Conservation (phyloP, 2,888 invertebrate genomes). For the Cynaeus angustus region DNA sequence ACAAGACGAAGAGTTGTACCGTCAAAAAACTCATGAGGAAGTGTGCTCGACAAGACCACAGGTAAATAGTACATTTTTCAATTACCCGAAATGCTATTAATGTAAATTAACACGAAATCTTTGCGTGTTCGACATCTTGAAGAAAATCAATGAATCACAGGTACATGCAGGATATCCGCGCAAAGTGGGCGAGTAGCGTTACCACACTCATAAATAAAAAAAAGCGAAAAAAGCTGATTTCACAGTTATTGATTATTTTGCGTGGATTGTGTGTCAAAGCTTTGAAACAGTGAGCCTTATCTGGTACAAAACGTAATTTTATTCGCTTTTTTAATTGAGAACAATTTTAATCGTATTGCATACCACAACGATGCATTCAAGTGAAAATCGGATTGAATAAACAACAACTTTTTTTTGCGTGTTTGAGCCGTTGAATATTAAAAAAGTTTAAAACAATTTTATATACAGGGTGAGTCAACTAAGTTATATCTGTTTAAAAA, state of each 20-base stretch:
- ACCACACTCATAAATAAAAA: constrained; percentile 23
- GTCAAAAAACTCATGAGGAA: too few relatives aligned
- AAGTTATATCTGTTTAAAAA: too few relatives aligned
- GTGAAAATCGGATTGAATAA: too few relatives aligned
- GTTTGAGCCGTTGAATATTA: too few relatives aligned
- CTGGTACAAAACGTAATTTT: not conserved
- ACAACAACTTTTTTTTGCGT: too few relatives aligned
- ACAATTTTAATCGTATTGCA: too few relatives aligned
- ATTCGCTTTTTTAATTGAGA: too few relatives aligned
- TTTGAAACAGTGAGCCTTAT: not conserved
- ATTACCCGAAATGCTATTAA: constrained; percentile 24
- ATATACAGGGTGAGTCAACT: too few relatives aligned
- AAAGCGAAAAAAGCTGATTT: constrained; percentile 4
- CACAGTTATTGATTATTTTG: constrained; percentile 4
- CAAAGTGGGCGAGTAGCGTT: constrained; percentile 18
- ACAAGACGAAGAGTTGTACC: not conserved
- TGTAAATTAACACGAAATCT: constrained; percentile 45
- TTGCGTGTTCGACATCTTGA: constrained; percentile 48
- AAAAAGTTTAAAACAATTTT: too few relatives aligned
- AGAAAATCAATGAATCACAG: constrained; percentile 52
- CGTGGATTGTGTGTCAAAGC: not conserved
- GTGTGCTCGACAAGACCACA: constrained; percentile 2
- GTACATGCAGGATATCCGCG: constrained; percentile 39
- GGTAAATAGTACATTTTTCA: constrained; percentile 26
- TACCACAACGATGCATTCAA: too few relatives aligned